phyloP scores from a whole-genome alignment of 2,797 vertebrate species.

The Muscicapa striata region DNA sequence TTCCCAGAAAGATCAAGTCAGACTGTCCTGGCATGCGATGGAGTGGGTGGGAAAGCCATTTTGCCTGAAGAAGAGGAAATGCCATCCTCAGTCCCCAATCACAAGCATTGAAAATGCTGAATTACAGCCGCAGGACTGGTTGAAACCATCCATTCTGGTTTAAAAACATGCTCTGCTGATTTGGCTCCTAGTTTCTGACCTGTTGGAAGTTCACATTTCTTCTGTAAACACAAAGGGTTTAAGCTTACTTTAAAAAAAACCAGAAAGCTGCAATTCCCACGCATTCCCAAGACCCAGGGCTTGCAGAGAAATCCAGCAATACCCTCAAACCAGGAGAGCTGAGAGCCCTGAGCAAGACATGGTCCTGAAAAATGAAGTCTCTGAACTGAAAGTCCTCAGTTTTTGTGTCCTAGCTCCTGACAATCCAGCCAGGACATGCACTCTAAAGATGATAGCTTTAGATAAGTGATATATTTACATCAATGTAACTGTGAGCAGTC shows the following conservation, averaged over 20 bases:
- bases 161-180: neutral
- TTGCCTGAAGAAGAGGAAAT: conserved; percentile 34
- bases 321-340: rapidly evolving
- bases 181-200: neutral
- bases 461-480: neutral
- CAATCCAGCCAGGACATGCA: rapidly evolving
- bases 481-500: neutral
- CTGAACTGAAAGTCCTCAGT: neutral
- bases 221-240: neutral
- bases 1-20: neutral
- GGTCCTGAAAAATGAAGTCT: neutral
- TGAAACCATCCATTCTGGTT: neutral
- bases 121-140: neutral
- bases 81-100: neutral
- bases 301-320: neutral
- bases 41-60: conserved; percentile 27
- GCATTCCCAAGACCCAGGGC: neutral
- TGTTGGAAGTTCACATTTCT: neutral
- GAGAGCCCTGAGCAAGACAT: neutral
- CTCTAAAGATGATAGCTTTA: neutral
- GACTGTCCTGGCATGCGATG: neutral
- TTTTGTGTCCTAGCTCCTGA: neutral
- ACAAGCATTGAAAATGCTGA: neutral
- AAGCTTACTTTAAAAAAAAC: neutral
- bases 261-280: neutral